Evolutionary conservation across 2,113 vertebrate genomes (phyloP), one percentile per base, ranked within the genome.

Genomic region (Meriones unguiculatus): DNA sequence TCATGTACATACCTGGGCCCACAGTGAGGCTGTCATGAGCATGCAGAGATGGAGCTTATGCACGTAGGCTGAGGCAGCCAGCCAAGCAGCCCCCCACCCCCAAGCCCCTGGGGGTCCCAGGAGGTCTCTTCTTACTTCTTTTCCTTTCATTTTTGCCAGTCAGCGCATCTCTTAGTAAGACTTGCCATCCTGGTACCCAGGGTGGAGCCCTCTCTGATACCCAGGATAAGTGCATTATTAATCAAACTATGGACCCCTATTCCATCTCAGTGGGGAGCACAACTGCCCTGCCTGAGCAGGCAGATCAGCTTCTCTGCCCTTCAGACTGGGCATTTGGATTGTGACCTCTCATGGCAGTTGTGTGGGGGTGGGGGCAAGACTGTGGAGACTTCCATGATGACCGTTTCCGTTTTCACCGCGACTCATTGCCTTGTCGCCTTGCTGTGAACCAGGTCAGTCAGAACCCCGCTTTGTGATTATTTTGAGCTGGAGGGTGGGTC

Each of bases 401-500:
- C 24, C 9, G 35, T 35, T 38, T 22, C 5, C 82, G 20, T n/a
- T 52, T 52, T 73, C 30, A 4, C 4, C 1, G 35, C 15, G 32
- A 35, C 35, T 35, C 1, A 15, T 64, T 11, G n/a, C 50, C 1
- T 5, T 1, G 15, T 50, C 10, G 54, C 80, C 54, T 59, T 25
- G 46, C 32, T 41, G 64, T n/a, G 32, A 18, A 35, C 81, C 38
- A 17, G 10, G 12, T 15, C 38, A 38, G 64, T 32, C 18, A 41
- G 38, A 14, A 3, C 41, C 25, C 2, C 3, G 3, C 3, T 13
- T n/a, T 30, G 0, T 41, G 8, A 13, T 52, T 30, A 28, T 70
- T 82, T 13, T 15, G 12, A 75, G 52, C 9, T 70, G 46, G 2
- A 6, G 35, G 25, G 8, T 1, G 10, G n/a, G 59, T 50, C 54